These are phyloP conservation scores for Mobula birostris DNA, from an alignment of 2,113 vertebrate genomes.

Conservation along the genomic window DNA sequence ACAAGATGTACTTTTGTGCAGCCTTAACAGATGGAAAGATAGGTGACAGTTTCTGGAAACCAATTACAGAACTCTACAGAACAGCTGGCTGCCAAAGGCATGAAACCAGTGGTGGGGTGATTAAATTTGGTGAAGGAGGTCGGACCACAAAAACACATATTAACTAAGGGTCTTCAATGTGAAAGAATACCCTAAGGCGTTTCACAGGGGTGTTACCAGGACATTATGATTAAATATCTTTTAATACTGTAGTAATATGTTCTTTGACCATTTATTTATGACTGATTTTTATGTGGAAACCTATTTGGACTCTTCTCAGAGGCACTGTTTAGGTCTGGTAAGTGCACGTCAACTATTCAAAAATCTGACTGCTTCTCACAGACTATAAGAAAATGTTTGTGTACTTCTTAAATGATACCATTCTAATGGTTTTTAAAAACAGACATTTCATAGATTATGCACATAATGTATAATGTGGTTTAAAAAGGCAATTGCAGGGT, in stretches of 20 bases:
- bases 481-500: slow-evolving; percentile 37
- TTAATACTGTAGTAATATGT: slow-evolving; percentile 50
- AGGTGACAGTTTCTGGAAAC: too few relatives aligned
- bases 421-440: neutral
- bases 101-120: too few relatives aligned
- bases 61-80: too few relatives aligned
- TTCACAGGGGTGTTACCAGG: slow-evolving; percentile 28
- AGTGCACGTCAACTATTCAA: slow-evolving; percentile 54
- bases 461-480: neutral
- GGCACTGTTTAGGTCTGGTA: slow-evolving; percentile 34
- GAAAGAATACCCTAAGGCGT: neutral
- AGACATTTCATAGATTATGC: neutral
- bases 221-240: slow-evolving; percentile 56
- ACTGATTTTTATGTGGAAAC: slow-evolving; percentile 43
- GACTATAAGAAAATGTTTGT: slow-evolving; percentile 33
- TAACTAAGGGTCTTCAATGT: neutral
- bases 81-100: too few relatives aligned
- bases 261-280: slow-evolving; percentile 57
- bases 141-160: neutral
- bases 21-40: too few relatives aligned
- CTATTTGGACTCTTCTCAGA: slow-evolving; percentile 53
- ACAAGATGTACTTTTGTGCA: too few relatives aligned
- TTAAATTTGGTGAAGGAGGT: too few relatives aligned
- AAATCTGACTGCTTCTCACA: slow-evolving; percentile 63
- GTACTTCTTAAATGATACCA: neutral